Evolutionary conservation across 1,140 invertebrate species (phyloP), one percentile per base, ranked within the genome.

Genomic region (Drosophila truncata): DNA sequence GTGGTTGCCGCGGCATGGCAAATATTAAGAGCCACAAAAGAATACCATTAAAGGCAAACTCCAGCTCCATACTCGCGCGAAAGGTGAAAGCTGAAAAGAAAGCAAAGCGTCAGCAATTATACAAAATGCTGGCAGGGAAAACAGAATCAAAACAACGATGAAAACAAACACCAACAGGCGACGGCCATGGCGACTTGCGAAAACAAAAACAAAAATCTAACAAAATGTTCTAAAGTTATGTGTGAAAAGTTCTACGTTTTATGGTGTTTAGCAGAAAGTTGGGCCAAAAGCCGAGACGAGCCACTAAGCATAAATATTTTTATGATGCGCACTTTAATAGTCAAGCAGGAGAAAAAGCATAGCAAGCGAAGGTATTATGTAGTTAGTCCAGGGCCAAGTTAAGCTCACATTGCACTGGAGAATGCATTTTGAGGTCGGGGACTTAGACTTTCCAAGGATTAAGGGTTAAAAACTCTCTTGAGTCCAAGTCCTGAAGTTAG

Each of bases 71-170:
- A 65, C 39, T 27, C 14, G 20, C 6, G 29, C 49, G 33, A 65
- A 64, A 76, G 80, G 52, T 69, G 44, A 83, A 73, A 74, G 82
- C 73, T 23, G 67, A 78, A 86, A 85, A 69, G 63, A 78, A 86
- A 85, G 78, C 82, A 82, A 86, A 85, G 78, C 60, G 67, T 82
- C 84, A 87, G 80, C 83, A 87, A 87, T 88, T 88, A 88, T 74
- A 70, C 76, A 80, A 80, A 84, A 87, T 66, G 72, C 72, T 70
- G 54, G 10, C 61, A 55, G 46, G 35, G 33, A 29, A 49, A 79
- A 58, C 35, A 63, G 66, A 39, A n/a, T n/a, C 23, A 63, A 59
- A 20, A 73, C 49, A 74, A 29, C 29, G 49, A 54, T 44, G 23
- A 49, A 44, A 16, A 39, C 33, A 44, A 16, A 39, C 33, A 64